phyloP scores from a whole-genome alignment of 1,140 invertebrate genomes.

The Drosophila lini region DNA sequence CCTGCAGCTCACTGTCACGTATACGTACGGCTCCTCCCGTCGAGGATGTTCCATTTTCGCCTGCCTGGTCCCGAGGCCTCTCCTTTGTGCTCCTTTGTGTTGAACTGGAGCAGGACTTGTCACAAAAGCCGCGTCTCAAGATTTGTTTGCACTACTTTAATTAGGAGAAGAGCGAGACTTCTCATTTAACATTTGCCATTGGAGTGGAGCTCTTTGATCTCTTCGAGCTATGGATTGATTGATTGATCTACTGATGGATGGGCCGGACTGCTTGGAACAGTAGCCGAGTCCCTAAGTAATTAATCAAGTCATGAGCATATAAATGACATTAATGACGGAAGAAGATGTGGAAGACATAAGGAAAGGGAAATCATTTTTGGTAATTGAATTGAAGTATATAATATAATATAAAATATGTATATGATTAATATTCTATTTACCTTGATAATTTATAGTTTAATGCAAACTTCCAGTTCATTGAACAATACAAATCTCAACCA shows the following conservation, averaged over 20 bases:
- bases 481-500: constrained; percentile 10
- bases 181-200: constrained; percentile 54
- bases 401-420: background rate
- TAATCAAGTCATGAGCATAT: constrained; percentile 34
- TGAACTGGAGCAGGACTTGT: constrained; percentile 47
- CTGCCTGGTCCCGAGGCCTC: constrained; percentile 5
- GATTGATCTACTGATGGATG: constrained; percentile 53
- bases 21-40: constrained; percentile 2
- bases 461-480: background rate
- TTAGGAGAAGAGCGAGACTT: constrained; percentile 37
- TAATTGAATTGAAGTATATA: constrained; percentile 13
- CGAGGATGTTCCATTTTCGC: constrained; percentile 17
- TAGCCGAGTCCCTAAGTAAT: constrained; percentile 41
- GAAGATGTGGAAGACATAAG: constrained; percentile 5
- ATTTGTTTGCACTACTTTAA: constrained; percentile 67
- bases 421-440: no score
- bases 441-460: background rate
- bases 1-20: constrained; percentile 51
- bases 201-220: constrained; percentile 62
- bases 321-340: constrained; percentile 43
- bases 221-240: constrained; percentile 49
- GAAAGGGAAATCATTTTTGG: constrained; percentile 1
- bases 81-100: constrained; percentile 31
- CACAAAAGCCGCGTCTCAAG: constrained; percentile 48
- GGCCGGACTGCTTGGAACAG: constrained; percentile 28